These are phyloP conservation scores for Crenichthys baileyi DNA, from an alignment of 2,797 vertebrate species.

Conservation along the genomic window DNA sequence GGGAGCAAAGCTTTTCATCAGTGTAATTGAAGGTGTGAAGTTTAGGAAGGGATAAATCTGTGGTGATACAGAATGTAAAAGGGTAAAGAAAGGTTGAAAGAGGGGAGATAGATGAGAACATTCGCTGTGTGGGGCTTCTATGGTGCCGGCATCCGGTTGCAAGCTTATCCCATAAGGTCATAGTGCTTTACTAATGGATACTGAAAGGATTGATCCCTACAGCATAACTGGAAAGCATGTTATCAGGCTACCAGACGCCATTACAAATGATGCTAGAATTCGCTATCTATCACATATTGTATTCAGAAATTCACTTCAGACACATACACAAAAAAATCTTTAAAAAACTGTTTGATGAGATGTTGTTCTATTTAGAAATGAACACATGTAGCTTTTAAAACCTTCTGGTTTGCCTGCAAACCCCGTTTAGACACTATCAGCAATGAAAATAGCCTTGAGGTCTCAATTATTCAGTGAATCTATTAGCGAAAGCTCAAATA, in stretches of 20 bases:
- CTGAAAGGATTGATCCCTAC: slow-evolving; percentile 60
- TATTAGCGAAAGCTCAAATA: slow-evolving; percentile 59
- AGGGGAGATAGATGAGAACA: slow-evolving; percentile 50
- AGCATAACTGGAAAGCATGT: slow-evolving; percentile 59
- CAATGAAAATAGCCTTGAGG: slow-evolving; percentile 66
- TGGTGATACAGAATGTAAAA: slow-evolving; percentile 30
- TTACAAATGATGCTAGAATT: slow-evolving; percentile 19
- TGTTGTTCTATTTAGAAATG: slow-evolving; percentile 8
- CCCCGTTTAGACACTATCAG: slow-evolving; percentile 54
- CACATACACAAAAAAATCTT: slow-evolving; percentile 7
- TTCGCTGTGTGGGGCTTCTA: slow-evolving; percentile 20
- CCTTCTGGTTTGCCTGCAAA: slow-evolving; percentile 43
- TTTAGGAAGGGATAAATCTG: slow-evolving; percentile 25
- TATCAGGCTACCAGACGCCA: slow-evolving; percentile 44
- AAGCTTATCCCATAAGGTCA: slow-evolving; percentile 59
- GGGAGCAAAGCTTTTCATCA: slow-evolving; percentile 24
- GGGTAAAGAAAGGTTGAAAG: slow-evolving; percentile 37
- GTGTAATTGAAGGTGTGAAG: slow-evolving; percentile 17
- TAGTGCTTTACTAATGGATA: slow-evolving; percentile 62
- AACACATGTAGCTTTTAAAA: slow-evolving; percentile 49
- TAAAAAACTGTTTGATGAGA: not conserved
- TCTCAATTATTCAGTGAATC: slow-evolving; percentile 68
- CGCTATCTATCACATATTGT: slow-evolving; percentile 24
- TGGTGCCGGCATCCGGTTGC: slow-evolving; percentile 47
- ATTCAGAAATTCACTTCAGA: slow-evolving; percentile 7